Evolutionary conservation across 2,113 vertebrate species (phyloP), one percentile per base, ranked within the genome.

Genomic region (Ptychochromis oligacanthus): DNA sequence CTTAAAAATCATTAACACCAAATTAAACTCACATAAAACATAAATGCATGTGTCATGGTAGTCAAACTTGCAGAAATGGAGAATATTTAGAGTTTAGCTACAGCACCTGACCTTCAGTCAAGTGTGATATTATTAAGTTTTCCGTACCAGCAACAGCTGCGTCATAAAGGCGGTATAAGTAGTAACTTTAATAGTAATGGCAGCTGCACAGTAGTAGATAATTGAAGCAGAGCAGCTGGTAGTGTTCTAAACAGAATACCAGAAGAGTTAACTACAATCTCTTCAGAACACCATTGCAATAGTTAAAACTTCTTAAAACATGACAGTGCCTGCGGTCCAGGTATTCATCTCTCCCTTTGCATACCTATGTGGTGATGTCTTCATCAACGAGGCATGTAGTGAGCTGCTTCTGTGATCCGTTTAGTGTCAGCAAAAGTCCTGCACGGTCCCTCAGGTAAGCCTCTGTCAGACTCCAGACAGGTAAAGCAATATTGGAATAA

Each of bases 281-380:
- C 46, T 11, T 22, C 59, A 22, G 22, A 43, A 36, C 79, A n/a
- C 31, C 14, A 3, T 54, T 77, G 82, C 75, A 83, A 82, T 49
- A 79, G 89, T 89, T 90, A 74, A 87, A 92, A 80, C 75, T 75
- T 77, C 67, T 82, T 22, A 52, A 86, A 91, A 93, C 90, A 89
- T 86, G 93, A 93, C 40, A 11, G 83, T 78, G 93, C 94, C 87
- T 93, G 94, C 67, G 75, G 76, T 34, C 36, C 2, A 49, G 56
- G 58, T 65, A 75, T 61, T 88, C 85, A 61, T 84, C 83, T 74
- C 82, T 87, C 52, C 91, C 94, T 94, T 88, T 88, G 75, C 94
- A 94, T 94, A 95, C 87, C 87, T 88, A 79, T 83, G 90, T 22
- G 87, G 75, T 93, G 93, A 95, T 87, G 94, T 80, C 90, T 89